Evolutionary conservation across 2,797 vertebrate genomes (phyloP).

Genomic region (Sebastes matsubarae): DNA sequence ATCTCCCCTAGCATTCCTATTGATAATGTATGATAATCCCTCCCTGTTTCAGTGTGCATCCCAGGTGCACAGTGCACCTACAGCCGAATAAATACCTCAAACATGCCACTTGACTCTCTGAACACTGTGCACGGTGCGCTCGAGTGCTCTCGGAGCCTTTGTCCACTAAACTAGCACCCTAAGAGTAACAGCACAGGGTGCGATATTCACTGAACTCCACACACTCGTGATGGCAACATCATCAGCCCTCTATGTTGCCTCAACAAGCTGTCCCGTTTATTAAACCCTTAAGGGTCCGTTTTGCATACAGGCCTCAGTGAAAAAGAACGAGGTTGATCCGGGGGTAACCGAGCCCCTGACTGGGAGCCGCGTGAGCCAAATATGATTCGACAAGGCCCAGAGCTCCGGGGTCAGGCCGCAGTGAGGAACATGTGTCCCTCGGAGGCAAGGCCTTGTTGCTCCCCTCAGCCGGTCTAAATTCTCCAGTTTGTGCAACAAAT

Average conservation of each 20-base stretch:
- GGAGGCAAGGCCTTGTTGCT: constrained; percentile 38
- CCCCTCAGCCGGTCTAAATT: constrained; percentile 47
- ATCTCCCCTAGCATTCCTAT: background rate
- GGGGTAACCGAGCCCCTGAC: constrained; percentile 53
- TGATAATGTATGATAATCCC: background rate
- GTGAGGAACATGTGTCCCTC: constrained; percentile 64
- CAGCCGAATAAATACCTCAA: background rate
- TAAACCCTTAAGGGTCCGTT: constrained; percentile 31
- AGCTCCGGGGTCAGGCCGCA: constrained; percentile 60
- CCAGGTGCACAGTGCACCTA: background rate
- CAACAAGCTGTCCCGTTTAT: constrained; percentile 41
- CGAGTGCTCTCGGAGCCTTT: background rate
- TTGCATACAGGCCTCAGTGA: constrained; percentile 31
- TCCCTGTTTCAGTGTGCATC: background rate
- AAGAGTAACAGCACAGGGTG: background rate
- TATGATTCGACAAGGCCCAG: constrained; percentile 65
- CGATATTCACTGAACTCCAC: background rate
- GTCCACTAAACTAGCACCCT: background rate
- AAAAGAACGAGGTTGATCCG: constrained; percentile 19
- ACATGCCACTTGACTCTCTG: background rate
- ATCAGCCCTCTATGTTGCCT: constrained; percentile 15
- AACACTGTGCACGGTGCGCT: background rate
- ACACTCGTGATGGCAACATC: constrained; percentile 15
- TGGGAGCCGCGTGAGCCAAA: constrained; percentile 65
- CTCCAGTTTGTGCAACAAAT: constrained; percentile 69